Base-by-base conservation (phyloP, 2,888 invertebrate species). In the Eristalinus sepulchralis region DNA sequence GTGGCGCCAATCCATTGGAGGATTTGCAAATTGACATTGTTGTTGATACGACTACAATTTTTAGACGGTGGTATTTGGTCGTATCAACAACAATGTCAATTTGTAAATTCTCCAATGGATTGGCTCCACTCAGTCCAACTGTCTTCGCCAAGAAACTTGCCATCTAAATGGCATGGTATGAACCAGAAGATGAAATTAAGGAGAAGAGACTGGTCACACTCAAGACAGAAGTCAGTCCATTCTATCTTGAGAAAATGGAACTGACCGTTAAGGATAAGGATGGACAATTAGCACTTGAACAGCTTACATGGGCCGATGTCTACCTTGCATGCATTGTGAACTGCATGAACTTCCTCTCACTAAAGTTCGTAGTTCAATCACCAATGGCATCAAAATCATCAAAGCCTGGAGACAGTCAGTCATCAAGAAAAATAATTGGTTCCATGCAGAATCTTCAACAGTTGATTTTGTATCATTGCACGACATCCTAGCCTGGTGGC, bases 251-350 rank as follows among this genome's bases (percentile, higher is more conserved):
- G 88, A 94, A 94, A 91, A 90, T 95, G 87, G 95, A 95, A 89
- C 93, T 93, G 82, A 93, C 94, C 88, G 94, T 94, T 33, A 94
- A 94, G 90, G 93, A 94, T 78, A 95, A 95, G 89, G 93, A 93
- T 62, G 95, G 95, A 31, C 94, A 94, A 89, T 93, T 95, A 82
- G 94, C 94, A 87, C 91, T 93, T 89, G 93, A 8, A 27, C 89
- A 94, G 94, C 91, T 95, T 22, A 94, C 95, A 33, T 95, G 95
- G 95, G 95, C 95, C 68, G 95, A 96, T 91, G 89, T 95, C 13
- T 93, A 93, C 83, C 94, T 95, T 88, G 94, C 94, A 68, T 94
- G 93, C 78, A 91, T 94, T 88, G 91, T 94, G 88, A 94, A 95
- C 89, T 95, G 95, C 90, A 89, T 95, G 89, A 94, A 94, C 90